Percentiles rank a stretch among this genome's conserved stretches.
Evolutionary conservation across 2,888 invertebrate species (phyloP).

Genomic region (Sinhomidia bicolor): DNA sequence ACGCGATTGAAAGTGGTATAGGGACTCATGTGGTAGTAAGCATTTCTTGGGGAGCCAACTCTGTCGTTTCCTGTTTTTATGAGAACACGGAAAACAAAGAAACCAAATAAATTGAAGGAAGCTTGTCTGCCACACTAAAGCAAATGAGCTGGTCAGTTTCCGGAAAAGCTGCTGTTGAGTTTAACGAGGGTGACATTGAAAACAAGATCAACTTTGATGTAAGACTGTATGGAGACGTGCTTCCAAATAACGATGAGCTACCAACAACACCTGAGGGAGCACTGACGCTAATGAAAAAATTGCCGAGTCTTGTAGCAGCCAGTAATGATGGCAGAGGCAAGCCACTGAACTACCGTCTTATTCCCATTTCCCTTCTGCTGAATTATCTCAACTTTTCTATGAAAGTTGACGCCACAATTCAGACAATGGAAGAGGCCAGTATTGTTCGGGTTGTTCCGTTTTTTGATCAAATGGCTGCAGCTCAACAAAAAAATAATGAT

Average conservation of each 20-base stretch:
- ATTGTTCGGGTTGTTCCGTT: too few relatives aligned
- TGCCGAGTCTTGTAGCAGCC: slow-evolving; percentile 4
- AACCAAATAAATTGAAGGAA: slow-evolving; percentile 31
- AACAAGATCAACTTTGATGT: neutral
- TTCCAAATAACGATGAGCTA: slow-evolving; percentile 43
- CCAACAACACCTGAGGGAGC: slow-evolving; percentile 49
- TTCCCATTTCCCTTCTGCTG: slow-evolving; percentile 53
- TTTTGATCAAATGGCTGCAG: too few relatives aligned
- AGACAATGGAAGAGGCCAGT: too few relatives aligned
- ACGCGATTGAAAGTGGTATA: slow-evolving; percentile 52
- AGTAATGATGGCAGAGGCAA: slow-evolving; percentile 56
- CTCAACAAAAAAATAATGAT: too few relatives aligned
- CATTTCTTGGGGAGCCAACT: slow-evolving; percentile 68
- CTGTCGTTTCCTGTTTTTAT: slow-evolving; percentile 47
- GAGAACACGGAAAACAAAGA: slow-evolving; percentile 58
- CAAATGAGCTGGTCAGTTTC: neutral
- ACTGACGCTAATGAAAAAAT: slow-evolving; percentile 48
- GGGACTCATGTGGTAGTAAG: slow-evolving; percentile 65
- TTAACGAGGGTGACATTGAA: neutral
- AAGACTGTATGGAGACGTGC: slow-evolving; percentile 60
- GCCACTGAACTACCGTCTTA: slow-evolving; percentile 50
- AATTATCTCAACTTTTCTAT: too few relatives aligned
- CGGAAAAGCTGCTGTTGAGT: neutral
- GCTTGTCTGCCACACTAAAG: slow-evolving; percentile 35
- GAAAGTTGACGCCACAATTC: too few relatives aligned